Base-by-base conservation (phyloP, 1,140 invertebrate species). In the Hycleus cichorii region DNA sequence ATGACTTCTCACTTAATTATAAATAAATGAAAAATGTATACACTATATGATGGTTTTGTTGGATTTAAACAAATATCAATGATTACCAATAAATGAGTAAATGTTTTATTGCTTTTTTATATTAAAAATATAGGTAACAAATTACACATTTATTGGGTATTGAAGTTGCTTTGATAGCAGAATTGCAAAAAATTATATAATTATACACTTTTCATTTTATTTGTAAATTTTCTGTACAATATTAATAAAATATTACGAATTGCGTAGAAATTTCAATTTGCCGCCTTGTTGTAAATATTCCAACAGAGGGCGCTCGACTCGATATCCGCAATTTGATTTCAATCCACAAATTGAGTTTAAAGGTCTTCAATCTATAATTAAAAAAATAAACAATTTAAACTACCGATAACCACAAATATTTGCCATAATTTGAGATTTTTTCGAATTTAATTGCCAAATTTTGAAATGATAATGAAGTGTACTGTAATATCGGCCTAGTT, bases 11-110 rank as follows among this genome's bases (percentile, higher is more conserved):
- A 32, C 53, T 60, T 64, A 59, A 69, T 54, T 72, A 71, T 73
- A 66, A 73, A 73, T 72, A 72, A 73, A 73, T 73, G 71, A 73
- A 72, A 72, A 71, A 65, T 73, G 71, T 73, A 73, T 73, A 73
- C 68, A 70, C 61, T 60, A 66, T 66, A 64, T 60, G 52, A n/a
- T 42, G 40, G 4, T 42, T 57, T 40, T 57, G 49, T 50, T 57
- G n/a, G 18, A 57, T 32, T 26, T 32, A 42, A 18, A 18, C 1
- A 18, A 57, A 57, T 40, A 44, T 32, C 47, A 50, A 44, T 10
- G 4, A 8, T 4, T 10, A 42, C 9, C 11, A 57, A 12, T 27
- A 47, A 11, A 12, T 47, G 24, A 39, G 39, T 6, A 12, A 65
- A 18, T 18, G 18, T 18, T 51, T 66, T 64, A 60, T 64, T 66